A percentile compares a stretch with the other conserved stretches of the same genome.
Conservation (phyloP, 2,888 invertebrate species). For the Cerastis leucographa region DNA sequence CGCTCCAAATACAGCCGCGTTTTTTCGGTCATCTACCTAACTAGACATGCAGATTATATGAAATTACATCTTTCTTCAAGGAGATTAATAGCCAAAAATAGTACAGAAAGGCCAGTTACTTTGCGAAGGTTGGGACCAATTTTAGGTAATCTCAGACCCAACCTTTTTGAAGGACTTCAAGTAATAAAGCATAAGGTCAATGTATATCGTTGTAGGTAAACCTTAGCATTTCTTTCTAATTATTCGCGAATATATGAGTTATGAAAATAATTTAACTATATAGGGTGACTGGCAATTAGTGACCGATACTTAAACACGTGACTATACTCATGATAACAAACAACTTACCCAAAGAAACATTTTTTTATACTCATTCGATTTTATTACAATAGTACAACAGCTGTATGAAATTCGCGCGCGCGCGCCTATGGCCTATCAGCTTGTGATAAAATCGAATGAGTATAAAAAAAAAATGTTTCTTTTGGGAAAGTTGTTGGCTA, state of each 20-base stretch:
- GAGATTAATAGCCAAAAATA: constrained; percentile 19
- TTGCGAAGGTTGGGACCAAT: constrained; percentile 20
- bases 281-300: no score
- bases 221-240: constrained; percentile 1
- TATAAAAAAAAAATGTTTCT: no score
- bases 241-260: constrained; percentile 10
- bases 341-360: no score
- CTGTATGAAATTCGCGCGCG: no score
- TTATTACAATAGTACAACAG: no score
- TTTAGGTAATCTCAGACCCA: constrained; percentile 24
- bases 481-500: no score
- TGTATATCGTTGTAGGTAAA: constrained; percentile 7
- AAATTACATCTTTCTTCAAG: not conserved
- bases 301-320: no score
- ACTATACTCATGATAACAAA: no score
- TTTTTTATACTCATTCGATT: no score
- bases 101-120: constrained; percentile 17
- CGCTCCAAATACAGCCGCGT: not conserved
- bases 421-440: no score
- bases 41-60: not conserved
- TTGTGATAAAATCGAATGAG: no score
- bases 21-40: not conserved
- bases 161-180: constrained; percentile 33
- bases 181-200: constrained; percentile 31
- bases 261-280: not conserved